Percentiles rank a stretch among this genome's conserved stretches.
These are phyloP conservation scores for Aphaenogaster ashmeadi DNA, from an alignment of 1,140 invertebrate genomes.

Conservation along the genomic window DNA sequence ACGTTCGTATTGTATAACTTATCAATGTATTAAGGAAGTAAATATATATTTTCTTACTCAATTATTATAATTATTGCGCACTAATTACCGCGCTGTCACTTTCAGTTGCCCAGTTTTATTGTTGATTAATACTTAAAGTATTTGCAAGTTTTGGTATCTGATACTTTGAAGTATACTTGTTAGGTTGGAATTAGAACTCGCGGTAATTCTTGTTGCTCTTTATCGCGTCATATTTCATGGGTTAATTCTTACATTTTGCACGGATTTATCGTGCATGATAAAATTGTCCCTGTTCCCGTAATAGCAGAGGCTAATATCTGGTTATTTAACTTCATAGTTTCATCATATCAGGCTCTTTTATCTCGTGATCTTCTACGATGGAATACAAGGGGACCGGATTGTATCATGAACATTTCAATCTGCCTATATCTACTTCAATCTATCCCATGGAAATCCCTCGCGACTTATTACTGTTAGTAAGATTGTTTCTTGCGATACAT, in stretches of 20 bases:
- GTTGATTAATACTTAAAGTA: not conserved
- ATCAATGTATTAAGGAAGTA: no score
- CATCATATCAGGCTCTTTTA: not conserved
- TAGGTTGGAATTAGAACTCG: not conserved
- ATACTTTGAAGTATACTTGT: not conserved
- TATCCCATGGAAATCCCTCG: not conserved
- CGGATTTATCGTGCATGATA: not conserved
- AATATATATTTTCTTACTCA: no score
- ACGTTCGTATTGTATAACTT: no score
- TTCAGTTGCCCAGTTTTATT: not conserved
- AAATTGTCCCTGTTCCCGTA: not conserved
- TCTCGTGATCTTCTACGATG: not conserved
- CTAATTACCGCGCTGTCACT: no score
- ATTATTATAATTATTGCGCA: no score
- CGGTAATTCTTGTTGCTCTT: not conserved
- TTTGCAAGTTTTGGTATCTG: not conserved
- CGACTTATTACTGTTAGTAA: not conserved
- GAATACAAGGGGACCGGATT: not conserved
- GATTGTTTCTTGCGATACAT: conserved; percentile 14
- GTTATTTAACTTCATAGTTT: conserved; percentile 4
- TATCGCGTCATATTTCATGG: not conserved
- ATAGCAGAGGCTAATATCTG: not conserved
- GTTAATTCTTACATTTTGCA: not conserved
- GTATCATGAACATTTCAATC: conserved; percentile 19
- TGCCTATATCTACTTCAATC: not conserved